phyloP scores from a whole-genome alignment of 2,888 invertebrate species.

The Habroteleia sp. region DNA sequence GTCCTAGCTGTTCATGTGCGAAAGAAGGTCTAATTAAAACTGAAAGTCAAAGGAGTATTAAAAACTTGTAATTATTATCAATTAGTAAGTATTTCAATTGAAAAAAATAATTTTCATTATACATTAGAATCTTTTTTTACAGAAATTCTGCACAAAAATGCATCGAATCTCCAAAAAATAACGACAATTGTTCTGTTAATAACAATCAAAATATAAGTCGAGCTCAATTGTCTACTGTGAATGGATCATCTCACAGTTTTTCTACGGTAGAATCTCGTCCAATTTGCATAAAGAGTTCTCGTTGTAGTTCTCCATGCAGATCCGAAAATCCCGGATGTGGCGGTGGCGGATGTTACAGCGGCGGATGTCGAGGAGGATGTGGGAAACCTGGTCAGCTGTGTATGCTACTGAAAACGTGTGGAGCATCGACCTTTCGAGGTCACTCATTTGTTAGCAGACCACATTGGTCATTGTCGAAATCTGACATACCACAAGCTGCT shows the following conservation, averaged over 20 bases:
- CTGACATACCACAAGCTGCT: slow-evolving; percentile 63
- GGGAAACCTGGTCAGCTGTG: slow-evolving; percentile 72
- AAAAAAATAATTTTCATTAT: no score
- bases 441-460: slow-evolving; percentile 63
- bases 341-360: slow-evolving; percentile 73
- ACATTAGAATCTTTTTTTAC: no score
- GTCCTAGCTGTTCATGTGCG: slow-evolving; percentile 53
- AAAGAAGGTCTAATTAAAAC: slow-evolving; percentile 5
- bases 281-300: slow-evolving; percentile 62
- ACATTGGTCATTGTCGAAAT: slow-evolving; percentile 68
- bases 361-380: slow-evolving; percentile 74
- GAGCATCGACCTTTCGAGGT: slow-evolving; percentile 66
- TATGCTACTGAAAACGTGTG: slow-evolving; percentile 68
- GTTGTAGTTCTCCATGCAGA: slow-evolving; percentile 63
- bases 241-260: slow-evolving; percentile 63
- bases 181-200: no score
- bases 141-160: no score
- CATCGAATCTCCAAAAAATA: no score
- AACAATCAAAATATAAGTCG: slow-evolving; percentile 3
- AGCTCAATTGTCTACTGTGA: background rate
- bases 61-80: slow-evolving; percentile 35
- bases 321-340: slow-evolving; percentile 67
- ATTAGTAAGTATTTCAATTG: no score
- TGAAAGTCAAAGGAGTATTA: slow-evolving; percentile 1
- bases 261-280: slow-evolving; percentile 66